Percentiles rank a stretch among this genome's conserved stretches.
Conservation (phyloP, 2,113 vertebrate species). For the Lichenostomus cassidix region DNA sequence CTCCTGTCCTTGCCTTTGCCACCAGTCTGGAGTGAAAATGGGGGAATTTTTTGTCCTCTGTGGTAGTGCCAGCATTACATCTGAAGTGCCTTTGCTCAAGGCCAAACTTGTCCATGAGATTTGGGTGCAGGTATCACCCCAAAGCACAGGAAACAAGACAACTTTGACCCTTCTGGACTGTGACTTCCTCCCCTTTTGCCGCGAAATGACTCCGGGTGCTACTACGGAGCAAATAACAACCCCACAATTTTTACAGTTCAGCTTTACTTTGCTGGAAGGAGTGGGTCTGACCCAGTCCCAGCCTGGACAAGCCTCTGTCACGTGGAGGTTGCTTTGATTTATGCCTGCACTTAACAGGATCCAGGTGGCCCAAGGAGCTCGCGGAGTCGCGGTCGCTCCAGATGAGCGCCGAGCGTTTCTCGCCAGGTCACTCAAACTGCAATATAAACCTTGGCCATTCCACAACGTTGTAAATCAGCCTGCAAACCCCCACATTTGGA, state of each 20-base stretch:
- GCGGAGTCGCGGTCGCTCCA: rapidly evolving
- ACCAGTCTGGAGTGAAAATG: neutral
- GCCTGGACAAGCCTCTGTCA: neutral
- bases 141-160: neutral
- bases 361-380: neutral
- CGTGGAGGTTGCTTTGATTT: neutral
- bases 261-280: neutral
- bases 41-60: neutral
- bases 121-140: neutral
- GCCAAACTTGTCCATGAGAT: neutral
- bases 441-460: neutral
- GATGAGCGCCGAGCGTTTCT: neutral
- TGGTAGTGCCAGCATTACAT: neutral
- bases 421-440: neutral
- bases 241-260: neutral
- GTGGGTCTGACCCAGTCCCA: neutral
- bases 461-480: neutral
- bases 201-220: neutral
- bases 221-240: neutral
- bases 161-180: neutral
- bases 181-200: neutral
- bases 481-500: neutral
- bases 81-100: neutral
- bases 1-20: neutral
- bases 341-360: neutral